Conservation (phyloP, 2,113 vertebrate genomes). For the Oreochromis aureus region DNA sequence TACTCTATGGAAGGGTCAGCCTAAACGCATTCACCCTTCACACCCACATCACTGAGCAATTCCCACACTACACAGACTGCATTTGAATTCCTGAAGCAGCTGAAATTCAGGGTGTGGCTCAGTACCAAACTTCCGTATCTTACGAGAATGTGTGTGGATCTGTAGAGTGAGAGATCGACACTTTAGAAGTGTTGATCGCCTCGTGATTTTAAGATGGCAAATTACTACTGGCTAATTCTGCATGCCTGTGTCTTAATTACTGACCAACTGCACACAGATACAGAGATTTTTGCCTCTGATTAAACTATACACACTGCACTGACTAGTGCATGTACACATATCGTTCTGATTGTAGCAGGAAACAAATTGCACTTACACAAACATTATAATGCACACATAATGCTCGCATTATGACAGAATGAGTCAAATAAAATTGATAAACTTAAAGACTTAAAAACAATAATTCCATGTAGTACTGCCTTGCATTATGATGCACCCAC, state of each 20-base stretch:
- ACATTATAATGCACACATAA: not conserved
- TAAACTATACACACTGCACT: not conserved
- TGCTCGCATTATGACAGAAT: not conserved
- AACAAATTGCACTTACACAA: not conserved
- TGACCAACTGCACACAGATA: not conserved
- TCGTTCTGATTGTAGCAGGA: not conserved
- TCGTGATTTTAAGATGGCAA: not conserved
- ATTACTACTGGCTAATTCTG: not conserved
- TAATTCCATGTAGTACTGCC: not conserved
- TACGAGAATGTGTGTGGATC: not conserved
- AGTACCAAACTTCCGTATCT: not conserved
- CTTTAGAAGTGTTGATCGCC: not conserved
- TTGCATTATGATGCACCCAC: not conserved
- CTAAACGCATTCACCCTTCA: slow-evolving; percentile 16
- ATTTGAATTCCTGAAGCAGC: slow-evolving; percentile 9
- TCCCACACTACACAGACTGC: slow-evolving; percentile 25
- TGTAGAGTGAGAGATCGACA: not conserved
- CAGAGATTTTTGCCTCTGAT: not conserved
- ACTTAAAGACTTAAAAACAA: not conserved
- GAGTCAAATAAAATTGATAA: not conserved
- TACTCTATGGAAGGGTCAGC: slow-evolving; percentile 35
- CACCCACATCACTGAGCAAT: not conserved
- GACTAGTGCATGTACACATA: not conserved
- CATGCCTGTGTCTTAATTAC: not conserved
- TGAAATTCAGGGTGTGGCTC: not conserved